phyloP scores from a whole-genome alignment of 2,888 invertebrate species.

The Acheta domesticus region DNA sequence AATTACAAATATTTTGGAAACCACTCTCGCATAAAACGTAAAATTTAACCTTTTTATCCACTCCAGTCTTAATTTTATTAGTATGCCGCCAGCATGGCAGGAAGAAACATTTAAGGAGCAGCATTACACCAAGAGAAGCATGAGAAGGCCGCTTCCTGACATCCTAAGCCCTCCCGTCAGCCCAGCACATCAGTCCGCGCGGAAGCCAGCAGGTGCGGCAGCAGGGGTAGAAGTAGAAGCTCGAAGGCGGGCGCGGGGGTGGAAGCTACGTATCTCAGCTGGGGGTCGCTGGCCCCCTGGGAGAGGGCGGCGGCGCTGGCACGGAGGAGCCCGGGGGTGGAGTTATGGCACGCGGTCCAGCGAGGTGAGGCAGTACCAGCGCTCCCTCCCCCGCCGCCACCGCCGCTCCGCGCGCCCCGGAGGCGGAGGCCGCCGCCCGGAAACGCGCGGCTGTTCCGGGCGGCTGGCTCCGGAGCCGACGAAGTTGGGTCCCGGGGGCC shows the following conservation, averaged over 20 bases:
- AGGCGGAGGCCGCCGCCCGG: slow-evolving; percentile 8
- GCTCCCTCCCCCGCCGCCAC: neutral
- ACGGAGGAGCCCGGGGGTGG: neutral
- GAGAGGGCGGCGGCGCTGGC: neutral
- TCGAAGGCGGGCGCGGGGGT: neutral
- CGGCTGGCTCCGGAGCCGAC: slow-evolving; percentile 5
- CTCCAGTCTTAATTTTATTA: too few species aligned
- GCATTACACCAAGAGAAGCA: too few species aligned
- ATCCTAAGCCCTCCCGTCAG: slow-evolving; percentile 29
- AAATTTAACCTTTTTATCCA: too few species aligned
- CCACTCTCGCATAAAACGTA: too few species aligned
- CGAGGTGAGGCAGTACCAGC: too few species aligned
- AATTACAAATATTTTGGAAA: too few species aligned
- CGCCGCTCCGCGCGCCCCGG: neutral
- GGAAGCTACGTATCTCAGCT: too few species aligned
- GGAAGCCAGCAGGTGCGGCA: slow-evolving; percentile 10
- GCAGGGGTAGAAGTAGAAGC: slow-evolving; percentile 18
- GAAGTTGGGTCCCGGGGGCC: slow-evolving; percentile 18
- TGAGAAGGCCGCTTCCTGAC: slow-evolving; percentile 26
- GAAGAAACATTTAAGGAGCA: too few species aligned
- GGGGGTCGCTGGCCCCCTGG: too few species aligned
- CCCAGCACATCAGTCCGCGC: slow-evolving; percentile 21
- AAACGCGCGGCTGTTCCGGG: slow-evolving; percentile 18
- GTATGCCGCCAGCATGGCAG: too few species aligned
- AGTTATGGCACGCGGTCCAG: too few species aligned